These are phyloP conservation scores for Indicator maculatus DNA, from an alignment of 2,113 vertebrate genomes.

Conservation along the genomic window DNA sequence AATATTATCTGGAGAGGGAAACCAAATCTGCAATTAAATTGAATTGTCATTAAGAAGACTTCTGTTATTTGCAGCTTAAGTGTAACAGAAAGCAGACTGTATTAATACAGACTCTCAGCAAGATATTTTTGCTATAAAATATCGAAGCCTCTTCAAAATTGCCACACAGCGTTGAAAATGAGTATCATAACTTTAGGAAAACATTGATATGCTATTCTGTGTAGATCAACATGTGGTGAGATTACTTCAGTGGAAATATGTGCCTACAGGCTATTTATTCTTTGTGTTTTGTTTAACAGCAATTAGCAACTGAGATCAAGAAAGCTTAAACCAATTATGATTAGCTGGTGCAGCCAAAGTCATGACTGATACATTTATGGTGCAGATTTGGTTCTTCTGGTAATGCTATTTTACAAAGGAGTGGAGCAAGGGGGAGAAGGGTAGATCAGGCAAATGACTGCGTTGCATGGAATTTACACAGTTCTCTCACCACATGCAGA, in stretches of 20 bases:
- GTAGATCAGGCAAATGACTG: background rate
- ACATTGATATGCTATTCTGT: background rate
- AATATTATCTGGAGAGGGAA: background rate
- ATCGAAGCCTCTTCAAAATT: conserved; percentile 2
- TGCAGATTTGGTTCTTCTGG: conserved; percentile 47
- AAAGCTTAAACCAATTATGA: conserved; percentile 67
- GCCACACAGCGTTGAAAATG: background rate
- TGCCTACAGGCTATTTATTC: background rate
- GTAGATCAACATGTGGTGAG: background rate
- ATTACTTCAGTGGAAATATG: background rate
- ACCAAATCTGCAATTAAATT: conserved; percentile 6
- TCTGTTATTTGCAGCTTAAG: background rate
- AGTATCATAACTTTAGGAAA: background rate
- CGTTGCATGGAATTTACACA: background rate
- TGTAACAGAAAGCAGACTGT: background rate
- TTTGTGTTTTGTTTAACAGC: conserved; percentile 42
- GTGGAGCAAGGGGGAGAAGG: background rate
- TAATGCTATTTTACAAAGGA: conserved; percentile 32
- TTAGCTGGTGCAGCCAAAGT: conserved; percentile 59
- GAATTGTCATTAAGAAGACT: conserved; percentile 1
- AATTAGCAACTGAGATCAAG: conserved; percentile 41
- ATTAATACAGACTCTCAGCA: background rate
- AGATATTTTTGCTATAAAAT: background rate
- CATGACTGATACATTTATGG: conserved; percentile 61
- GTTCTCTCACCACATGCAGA: background rate